Evolutionary conservation across 2,888 invertebrate species (phyloP).

Genomic region (Synergus itoensis): DNA sequence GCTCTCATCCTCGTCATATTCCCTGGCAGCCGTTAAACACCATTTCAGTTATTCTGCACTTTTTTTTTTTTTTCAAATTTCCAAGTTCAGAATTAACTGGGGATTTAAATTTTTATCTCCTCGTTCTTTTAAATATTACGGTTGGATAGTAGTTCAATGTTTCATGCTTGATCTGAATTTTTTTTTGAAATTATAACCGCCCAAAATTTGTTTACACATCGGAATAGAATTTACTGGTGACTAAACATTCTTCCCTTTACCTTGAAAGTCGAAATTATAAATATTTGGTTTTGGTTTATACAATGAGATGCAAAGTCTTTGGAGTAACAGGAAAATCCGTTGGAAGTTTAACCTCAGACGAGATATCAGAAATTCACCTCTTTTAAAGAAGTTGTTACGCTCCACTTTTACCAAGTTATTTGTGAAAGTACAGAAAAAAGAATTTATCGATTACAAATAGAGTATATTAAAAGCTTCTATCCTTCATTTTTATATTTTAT

Average conservation of each 20-base stretch:
- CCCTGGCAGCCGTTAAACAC: background rate
- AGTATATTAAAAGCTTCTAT: too few relatives aligned
- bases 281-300: background rate
- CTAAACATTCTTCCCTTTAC: background rate
- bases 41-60: background rate
- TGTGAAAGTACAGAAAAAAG: background rate
- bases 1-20: conserved; percentile 51
- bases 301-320: background rate
- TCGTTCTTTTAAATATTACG: background rate
- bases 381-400: background rate
- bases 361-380: background rate
- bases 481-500: too few relatives aligned
- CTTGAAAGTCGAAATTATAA: background rate
- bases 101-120: background rate
- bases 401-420: background rate
- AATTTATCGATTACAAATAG: background rate
- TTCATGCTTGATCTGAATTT: background rate
- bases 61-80: background rate
- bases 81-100: background rate
- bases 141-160: background rate
- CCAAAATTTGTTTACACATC: background rate
- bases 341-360: background rate
- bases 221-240: background rate
- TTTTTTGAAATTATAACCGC: background rate
- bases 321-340: background rate